Evolutionary conservation across 2,888 invertebrate species (phyloP).

Genomic region (Tupiocoris notatus): DNA sequence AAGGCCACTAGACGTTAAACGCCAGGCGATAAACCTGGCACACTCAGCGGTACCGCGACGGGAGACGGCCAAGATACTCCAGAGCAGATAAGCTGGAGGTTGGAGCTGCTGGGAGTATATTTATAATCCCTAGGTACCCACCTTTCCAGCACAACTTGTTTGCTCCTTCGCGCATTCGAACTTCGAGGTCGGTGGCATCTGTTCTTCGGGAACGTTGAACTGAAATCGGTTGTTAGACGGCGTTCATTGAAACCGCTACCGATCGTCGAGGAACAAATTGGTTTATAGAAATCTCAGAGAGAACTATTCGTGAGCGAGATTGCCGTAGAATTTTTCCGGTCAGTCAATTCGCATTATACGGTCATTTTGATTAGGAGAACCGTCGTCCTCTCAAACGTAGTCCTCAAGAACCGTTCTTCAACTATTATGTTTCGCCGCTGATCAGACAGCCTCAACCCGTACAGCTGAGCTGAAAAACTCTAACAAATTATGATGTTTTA

Average conservation of each 20-base stretch:
- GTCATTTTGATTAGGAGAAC: no score
- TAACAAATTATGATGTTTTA: no score
- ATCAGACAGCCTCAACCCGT: no score
- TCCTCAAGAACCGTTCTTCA: no score
- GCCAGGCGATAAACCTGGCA: not conserved
- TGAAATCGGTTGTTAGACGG: not conserved
- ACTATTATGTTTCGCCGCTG: no score
- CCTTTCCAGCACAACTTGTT: not conserved
- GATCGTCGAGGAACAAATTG: no score
- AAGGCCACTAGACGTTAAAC: not conserved
- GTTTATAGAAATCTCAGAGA: no score
- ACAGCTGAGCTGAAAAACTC: no score
- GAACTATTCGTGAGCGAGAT: no score
- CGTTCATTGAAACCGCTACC: not conserved
- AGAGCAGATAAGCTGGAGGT: not conserved
- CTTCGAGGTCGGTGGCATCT: not conserved
- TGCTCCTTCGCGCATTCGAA: not conserved
- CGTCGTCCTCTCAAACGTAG: no score
- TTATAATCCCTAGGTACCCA: not conserved
- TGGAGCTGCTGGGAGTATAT: not conserved
- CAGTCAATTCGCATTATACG: no score
- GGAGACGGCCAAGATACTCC: not conserved
- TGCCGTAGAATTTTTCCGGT: no score
- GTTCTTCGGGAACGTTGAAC: not conserved
- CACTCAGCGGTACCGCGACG: not conserved